Base-by-base conservation (phyloP, 2,888 invertebrate genomes). In the Tolmerus cingulatus region DNA sequence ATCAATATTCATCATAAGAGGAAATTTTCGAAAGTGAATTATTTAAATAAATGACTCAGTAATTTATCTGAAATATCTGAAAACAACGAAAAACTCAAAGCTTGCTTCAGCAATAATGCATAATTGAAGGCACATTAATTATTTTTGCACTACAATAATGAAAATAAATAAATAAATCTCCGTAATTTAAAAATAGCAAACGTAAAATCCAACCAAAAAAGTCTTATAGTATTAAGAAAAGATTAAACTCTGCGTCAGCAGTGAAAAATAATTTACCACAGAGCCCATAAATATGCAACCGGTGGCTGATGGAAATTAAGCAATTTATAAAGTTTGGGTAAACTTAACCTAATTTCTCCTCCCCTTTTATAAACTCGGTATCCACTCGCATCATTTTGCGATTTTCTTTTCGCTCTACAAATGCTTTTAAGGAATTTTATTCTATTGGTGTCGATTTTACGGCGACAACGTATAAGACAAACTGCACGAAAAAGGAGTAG, bases 251-350 rank as follows among this genome's bases (percentile, higher is more conserved):
- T n/a, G 51, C n/a, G n/a, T 51, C 5, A 51, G 51, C 19, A n/a
- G 51, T n/a, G 51, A 51, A n/a, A 51, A 51, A 51, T 51, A 16
- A 19, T 51, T 51, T n/a, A n/a, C 8, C 51, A 51, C 51, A n/a
- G n/a, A 19, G 16, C n/a, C 51, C n/a, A 51, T 51, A 51, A 23
- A 74, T 30, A 74, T 74, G 74, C 74, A 74, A 74, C 74, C 27
- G 74, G 74, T 74, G 74, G 74, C 34, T 23, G 74, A 34, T 74
- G 74, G 74, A 74, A 74, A 74, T 74, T 30, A 74, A 74, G 74
- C 74, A 74, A 74, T 74, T 74, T 74, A 74, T 74, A 74, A 74
- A 74, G 74, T 34, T 74, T 74, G 74, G 27, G 74, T 27, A 74
- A 74, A 34, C 74, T 74, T 74, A 30, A 30, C 34, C 27, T 34